Evolutionary conservation across 2,113 vertebrate species (phyloP), one percentile per base, ranked within the genome.

Genomic region (Semnornis frantzii): DNA sequence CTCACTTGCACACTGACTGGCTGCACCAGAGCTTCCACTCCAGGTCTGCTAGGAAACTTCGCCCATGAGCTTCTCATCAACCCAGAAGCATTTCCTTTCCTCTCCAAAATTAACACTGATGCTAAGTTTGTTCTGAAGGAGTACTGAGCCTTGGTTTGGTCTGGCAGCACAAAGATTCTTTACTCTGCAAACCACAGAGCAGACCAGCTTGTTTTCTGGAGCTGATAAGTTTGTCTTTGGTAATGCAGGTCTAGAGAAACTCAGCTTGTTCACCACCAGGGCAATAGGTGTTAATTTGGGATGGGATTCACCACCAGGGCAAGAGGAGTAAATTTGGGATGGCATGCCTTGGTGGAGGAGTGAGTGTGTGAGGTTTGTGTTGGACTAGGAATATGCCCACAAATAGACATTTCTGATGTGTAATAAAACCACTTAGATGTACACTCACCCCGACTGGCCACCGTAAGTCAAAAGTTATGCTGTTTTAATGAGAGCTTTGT

Each of bases 401-500:
- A 88, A 54, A 46, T 1, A 81, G 69, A 65, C 15, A 7, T 93
- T 94, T 39, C 76, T 70, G 73, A 25, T 6, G 6, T 33, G 13
- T 59, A 72, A 90, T 88, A 76, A 93, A 84, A 30, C 55, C 73
- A 30, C 76, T 82, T 85, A 31, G 80, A 80, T 30, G 15, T 80
- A 89, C 52, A 12, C 52, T 94, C 54, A 37, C 16, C 59, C 37
- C 63, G 88, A 94, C 73, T 88, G 90, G 92, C 87, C 33, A 60
- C 28, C 0, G 0, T 87, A 90, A 95, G 82, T 72, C 81, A 88
- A 75, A 93, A 86, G 74, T 79, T 90, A 91, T 10, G 42, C 79
- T 70, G 55, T 57, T 94, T 91, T 93, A 95, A 92, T 96, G 85
- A 94, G 65, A 65, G 50, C 82, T 95, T 94, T 88, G 44, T 90